Evolutionary conservation across 2,113 vertebrate species (phyloP).

Genomic region (Spheniscus mendiculus): DNA sequence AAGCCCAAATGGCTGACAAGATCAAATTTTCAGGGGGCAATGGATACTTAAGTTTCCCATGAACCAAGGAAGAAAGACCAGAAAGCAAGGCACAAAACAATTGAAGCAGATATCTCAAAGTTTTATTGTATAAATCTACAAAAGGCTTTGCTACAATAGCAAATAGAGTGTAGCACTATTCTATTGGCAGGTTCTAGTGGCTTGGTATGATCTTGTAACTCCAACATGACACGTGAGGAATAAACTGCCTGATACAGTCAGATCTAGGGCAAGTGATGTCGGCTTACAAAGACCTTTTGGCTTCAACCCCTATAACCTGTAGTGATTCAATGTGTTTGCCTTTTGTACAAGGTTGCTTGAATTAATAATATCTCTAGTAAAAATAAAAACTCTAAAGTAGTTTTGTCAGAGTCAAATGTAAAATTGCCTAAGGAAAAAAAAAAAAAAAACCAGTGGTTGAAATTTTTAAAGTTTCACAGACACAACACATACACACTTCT

Average conservation of each 20-base stretch:
- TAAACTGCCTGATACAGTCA: slow-evolving; percentile 26
- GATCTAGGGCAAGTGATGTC: background rate
- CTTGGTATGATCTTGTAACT: slow-evolving; percentile 41
- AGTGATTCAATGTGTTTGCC: background rate
- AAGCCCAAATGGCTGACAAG: background rate
- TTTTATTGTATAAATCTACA: slow-evolving; percentile 75
- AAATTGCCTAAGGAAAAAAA: slow-evolving; percentile 17
- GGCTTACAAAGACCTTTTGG: slow-evolving; percentile 51
- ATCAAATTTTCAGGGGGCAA: background rate
- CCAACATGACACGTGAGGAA: slow-evolving; percentile 50
- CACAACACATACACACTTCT: background rate
- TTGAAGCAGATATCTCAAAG: slow-evolving; percentile 32
- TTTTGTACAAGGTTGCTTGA: slow-evolving; percentile 8
- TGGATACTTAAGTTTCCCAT: background rate
- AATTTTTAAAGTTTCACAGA: background rate
- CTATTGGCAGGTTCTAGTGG: slow-evolving; percentile 31
- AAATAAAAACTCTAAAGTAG: slow-evolving; percentile 56
- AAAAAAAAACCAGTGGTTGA: background rate
- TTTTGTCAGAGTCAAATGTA: slow-evolving; percentile 13
- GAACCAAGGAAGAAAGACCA: background rate
- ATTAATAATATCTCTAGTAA: slow-evolving; percentile 35
- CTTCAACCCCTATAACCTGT: slow-evolving; percentile 23
- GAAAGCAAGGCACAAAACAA: background rate
- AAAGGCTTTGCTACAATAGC: slow-evolving; percentile 63
- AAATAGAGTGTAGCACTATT: slow-evolving; percentile 10